phyloP scores from a whole-genome alignment of 2,888 invertebrate genomes.

The Zootermopsis nevadensis region DNA sequence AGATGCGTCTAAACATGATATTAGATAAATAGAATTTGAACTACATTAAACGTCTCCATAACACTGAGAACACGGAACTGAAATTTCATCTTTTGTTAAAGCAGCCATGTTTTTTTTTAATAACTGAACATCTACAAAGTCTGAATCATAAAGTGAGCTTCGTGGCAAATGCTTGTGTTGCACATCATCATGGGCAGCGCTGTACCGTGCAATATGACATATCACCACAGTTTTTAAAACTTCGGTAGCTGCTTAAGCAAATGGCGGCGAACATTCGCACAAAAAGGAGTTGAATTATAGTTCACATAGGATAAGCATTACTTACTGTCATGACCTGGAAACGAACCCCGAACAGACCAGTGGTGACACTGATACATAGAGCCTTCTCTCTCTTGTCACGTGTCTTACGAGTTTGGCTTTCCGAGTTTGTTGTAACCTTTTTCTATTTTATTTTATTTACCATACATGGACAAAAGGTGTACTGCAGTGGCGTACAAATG shows the following conservation, averaged over 20 bases:
- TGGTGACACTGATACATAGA: neutral
- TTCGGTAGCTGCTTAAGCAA: neutral
- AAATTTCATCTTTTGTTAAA: too few species aligned
- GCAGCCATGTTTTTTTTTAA: too few species aligned
- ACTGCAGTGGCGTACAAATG: too few species aligned
- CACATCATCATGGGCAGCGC: neutral
- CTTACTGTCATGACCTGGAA: constrained; percentile 1
- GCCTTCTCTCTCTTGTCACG: neutral
- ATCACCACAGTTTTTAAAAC: neutral
- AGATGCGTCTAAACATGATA: too few species aligned
- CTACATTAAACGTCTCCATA: too few species aligned
- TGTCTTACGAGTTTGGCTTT: neutral
- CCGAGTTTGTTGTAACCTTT: too few species aligned
- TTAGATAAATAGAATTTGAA: too few species aligned
- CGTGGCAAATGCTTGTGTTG: neutral
- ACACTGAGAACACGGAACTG: too few species aligned
- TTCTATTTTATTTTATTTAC: too few species aligned
- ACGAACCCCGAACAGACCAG: neutral
- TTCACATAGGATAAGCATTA: neutral
- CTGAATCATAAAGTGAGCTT: too few species aligned
- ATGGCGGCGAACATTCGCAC: neutral
- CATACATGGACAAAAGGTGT: too few species aligned
- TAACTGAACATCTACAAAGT: too few species aligned
- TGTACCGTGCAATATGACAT: neutral
- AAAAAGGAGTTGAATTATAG: constrained; percentile 8